phyloP scores from a whole-genome alignment of 2,797 vertebrate species.

The Takifugu rubripes region DNA sequence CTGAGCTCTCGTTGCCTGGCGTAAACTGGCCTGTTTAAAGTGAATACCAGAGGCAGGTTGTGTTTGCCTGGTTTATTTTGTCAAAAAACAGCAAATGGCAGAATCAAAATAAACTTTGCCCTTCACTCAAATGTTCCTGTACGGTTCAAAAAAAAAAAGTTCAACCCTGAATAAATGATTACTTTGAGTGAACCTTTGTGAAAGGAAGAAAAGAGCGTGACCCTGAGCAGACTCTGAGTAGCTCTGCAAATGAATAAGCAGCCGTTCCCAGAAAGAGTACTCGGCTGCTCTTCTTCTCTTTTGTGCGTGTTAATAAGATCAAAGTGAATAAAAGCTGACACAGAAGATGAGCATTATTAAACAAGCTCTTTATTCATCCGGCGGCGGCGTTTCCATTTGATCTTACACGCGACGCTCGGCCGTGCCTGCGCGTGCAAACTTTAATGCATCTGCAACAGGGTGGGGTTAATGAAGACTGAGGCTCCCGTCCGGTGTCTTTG shows the following conservation, averaged over 20 bases:
- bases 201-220: constrained; percentile 44
- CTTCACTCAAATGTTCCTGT: constrained; percentile 32
- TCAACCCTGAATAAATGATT: constrained; percentile 34
- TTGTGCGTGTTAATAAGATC: constrained; percentile 70
- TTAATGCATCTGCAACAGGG: constrained; percentile 66
- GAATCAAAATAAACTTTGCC: constrained; percentile 12
- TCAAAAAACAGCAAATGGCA: too few relatives aligned
- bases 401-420: constrained; percentile 61
- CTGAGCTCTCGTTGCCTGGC: too few relatives aligned
- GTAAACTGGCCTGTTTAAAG: constrained; percentile 1
- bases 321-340: constrained; percentile 80
- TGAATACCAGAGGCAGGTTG: constrained; percentile 5
- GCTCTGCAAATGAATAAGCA: constrained; percentile 51
- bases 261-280: constrained; percentile 46
- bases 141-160: constrained; percentile 22
- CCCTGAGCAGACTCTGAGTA: constrained; percentile 52
- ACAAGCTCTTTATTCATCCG: constrained; percentile 73
- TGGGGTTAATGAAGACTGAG: constrained; percentile 73
- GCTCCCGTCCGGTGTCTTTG: constrained; percentile 60
- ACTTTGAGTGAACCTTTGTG: constrained; percentile 37
- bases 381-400: constrained; percentile 72
- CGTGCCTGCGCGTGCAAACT: constrained; percentile 52
- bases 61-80: background rate
- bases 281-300: constrained; percentile 57
- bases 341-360: constrained; percentile 67